Evolutionary conservation across 2,888 invertebrate genomes (phyloP).

Genomic region (Mesorhabditis spiculigera): DNA sequence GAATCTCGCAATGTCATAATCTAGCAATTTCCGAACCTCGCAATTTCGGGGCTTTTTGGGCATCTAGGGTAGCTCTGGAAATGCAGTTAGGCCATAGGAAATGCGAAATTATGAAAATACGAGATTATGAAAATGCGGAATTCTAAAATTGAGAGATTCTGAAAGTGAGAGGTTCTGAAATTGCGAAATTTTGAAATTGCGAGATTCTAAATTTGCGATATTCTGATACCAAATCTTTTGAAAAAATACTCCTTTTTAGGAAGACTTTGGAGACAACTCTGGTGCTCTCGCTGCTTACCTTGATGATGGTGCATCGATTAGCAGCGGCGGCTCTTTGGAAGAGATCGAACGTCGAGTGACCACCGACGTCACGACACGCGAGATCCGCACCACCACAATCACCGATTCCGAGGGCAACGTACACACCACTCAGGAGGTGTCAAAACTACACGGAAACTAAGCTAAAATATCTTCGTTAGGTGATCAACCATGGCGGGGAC

Average conservation of each 20-base stretch:
- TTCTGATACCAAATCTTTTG: not conserved
- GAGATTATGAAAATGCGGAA: too few relatives aligned
- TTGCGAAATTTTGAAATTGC: too few relatives aligned
- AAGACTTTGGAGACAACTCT: constrained; percentile 20
- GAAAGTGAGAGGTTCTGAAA: too few relatives aligned
- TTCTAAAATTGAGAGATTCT: too few relatives aligned
- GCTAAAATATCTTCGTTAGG: constrained; percentile 9
- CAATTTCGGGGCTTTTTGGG: too few relatives aligned
- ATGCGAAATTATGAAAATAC: too few relatives aligned
- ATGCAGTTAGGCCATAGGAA: too few relatives aligned
- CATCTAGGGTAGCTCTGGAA: too few relatives aligned
- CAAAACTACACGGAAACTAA: not conserved
- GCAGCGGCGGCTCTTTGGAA: constrained; percentile 35
- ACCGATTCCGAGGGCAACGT: constrained; percentile 37
- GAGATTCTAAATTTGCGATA: not conserved
- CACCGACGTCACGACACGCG: constrained; percentile 50
- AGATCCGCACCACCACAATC: constrained; percentile 40
- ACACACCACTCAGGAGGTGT: constrained; percentile 4
- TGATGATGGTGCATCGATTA: constrained; percentile 41
- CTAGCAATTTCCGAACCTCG: too few relatives aligned
- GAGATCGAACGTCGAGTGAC: constrained; percentile 52
- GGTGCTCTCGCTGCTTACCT: constrained; percentile 35
- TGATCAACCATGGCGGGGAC: constrained; percentile 13
- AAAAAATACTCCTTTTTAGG: not conserved
- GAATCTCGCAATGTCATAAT: too few relatives aligned